Conservation (phyloP, 2,797 vertebrate species). For the Sternarchorhynchus goeldii region DNA sequence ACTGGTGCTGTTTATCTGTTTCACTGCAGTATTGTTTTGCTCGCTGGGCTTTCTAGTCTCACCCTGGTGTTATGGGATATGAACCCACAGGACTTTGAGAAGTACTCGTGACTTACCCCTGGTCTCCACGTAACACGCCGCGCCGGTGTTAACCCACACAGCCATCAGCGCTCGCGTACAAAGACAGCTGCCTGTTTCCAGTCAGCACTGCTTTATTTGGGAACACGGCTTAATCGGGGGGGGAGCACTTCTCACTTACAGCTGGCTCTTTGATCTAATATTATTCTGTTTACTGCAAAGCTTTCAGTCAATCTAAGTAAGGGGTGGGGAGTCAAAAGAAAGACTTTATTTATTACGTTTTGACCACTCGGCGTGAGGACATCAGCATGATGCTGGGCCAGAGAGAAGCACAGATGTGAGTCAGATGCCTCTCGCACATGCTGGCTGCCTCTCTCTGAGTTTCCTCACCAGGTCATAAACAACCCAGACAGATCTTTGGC, state of each 20-base stretch:
- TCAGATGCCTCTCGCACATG: not conserved
- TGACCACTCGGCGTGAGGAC: slow-evolving; percentile 35
- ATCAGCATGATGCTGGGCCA: slow-evolving; percentile 18
- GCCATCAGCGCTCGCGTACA: slow-evolving; percentile 62
- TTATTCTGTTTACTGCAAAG: slow-evolving; percentile 64
- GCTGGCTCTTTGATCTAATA: slow-evolving; percentile 67
- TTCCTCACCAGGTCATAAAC: not conserved
- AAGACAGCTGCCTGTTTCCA: slow-evolving; percentile 68
- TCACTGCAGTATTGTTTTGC: not conserved
- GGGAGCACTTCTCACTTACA: slow-evolving; percentile 62
- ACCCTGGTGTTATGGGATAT: slow-evolving; percentile 7
- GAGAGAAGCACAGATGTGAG: slow-evolving; percentile 1
- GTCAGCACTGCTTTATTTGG: slow-evolving; percentile 54
- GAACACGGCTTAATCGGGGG: slow-evolving; percentile 54
- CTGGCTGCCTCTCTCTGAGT: not conserved
- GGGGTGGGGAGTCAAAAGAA: slow-evolving; percentile 60
- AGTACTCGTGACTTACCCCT: too few relatives aligned
- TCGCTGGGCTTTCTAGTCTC: slow-evolving; percentile 7
- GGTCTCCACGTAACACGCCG: slow-evolving; percentile 21
- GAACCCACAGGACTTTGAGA: slow-evolving; percentile 16
- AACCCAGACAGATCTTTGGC: not conserved
- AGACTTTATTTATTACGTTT: slow-evolving; percentile 45
- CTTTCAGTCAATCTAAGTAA: slow-evolving; percentile 62
- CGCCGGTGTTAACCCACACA: slow-evolving; percentile 62
- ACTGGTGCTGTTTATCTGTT: not conserved